Evolutionary conservation across 2,797 vertebrate genomes (phyloP).

Genomic region (Clarias fuscus): DNA sequence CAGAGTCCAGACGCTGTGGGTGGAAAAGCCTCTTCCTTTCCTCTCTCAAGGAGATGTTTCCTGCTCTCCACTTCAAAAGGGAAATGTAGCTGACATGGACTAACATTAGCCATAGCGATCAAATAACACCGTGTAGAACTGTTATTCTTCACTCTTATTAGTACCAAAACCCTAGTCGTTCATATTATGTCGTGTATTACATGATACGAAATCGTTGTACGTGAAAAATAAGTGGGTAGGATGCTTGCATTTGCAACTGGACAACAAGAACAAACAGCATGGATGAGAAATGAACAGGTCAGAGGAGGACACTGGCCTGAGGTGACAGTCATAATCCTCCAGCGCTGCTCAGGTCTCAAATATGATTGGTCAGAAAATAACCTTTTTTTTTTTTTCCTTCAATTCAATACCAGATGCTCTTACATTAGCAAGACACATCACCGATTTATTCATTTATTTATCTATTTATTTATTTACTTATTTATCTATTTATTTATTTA

Average conservation of each 20-base stretch:
- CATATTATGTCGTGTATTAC: neutral
- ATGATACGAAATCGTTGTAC: neutral
- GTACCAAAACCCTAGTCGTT: neutral
- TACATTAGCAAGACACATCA: no score
- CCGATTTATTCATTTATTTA: no score
- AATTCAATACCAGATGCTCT: no score
- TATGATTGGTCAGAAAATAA: neutral
- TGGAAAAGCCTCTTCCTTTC: constrained; percentile 70
- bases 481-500: no score
- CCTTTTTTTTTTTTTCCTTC: neutral
- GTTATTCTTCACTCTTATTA: neutral
- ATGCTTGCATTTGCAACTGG: neutral
- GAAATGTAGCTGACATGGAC: constrained; percentile 50
- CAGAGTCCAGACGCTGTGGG: constrained; percentile 72
- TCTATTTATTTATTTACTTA: no score
- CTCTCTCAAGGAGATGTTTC: constrained; percentile 76
- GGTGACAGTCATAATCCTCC: neutral
- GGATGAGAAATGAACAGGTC: neutral
- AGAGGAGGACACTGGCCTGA: constrained; percentile 15
- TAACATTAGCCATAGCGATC: constrained; percentile 14
- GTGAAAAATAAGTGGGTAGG: neutral
- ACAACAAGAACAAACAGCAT: neutral
- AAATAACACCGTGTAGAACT: neutral
- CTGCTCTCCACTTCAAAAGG: constrained; percentile 74
- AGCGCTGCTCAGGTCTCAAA: neutral